Evolutionary conservation across 2,888 invertebrate species (phyloP).

Genomic region (Biston stratarius): DNA sequence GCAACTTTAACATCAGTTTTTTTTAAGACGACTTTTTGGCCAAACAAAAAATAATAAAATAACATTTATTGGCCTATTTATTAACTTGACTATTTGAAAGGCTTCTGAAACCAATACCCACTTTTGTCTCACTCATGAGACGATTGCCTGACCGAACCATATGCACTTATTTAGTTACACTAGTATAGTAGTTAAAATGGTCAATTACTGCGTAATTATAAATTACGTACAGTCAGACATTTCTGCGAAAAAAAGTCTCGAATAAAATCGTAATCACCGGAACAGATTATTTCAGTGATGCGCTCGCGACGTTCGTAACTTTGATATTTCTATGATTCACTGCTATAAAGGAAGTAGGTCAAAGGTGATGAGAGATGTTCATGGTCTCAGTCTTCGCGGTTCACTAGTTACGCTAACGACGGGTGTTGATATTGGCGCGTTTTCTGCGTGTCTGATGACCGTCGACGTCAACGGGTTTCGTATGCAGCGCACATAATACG

Average conservation of each 20-base stretch:
- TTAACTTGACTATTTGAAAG: slow-evolving; percentile 19
- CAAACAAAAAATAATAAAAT: no score
- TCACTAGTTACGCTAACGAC: slow-evolving; percentile 31
- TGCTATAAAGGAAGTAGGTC: slow-evolving; percentile 36
- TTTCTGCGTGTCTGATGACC: slow-evolving; percentile 20
- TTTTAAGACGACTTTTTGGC: no score
- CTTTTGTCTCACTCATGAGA: slow-evolving; percentile 23
- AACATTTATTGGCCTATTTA: not conserved
- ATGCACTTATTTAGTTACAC: slow-evolving; percentile 7
- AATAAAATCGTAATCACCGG: slow-evolving; percentile 14
- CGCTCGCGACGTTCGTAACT: slow-evolving; percentile 20
- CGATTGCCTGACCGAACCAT: slow-evolving; percentile 17
- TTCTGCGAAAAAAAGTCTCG: slow-evolving; percentile 20
- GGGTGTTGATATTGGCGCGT: slow-evolving; percentile 30
- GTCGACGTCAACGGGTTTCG: slow-evolving; percentile 9
- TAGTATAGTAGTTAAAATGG: slow-evolving; percentile 19
- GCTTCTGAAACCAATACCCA: slow-evolving; percentile 20
- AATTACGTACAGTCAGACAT: slow-evolving; percentile 17
- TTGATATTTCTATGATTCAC: slow-evolving; percentile 35
- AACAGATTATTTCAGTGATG: slow-evolving; percentile 21
- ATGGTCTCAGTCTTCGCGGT: slow-evolving; percentile 32
- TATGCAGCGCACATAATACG: not conserved
- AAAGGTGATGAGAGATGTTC: slow-evolving; percentile 35
- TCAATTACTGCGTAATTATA: slow-evolving; percentile 29
- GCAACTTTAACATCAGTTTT: no score